Conservation (phyloP, 1,140 invertebrate species). For the Panagrolaimus sp. region DNA sequence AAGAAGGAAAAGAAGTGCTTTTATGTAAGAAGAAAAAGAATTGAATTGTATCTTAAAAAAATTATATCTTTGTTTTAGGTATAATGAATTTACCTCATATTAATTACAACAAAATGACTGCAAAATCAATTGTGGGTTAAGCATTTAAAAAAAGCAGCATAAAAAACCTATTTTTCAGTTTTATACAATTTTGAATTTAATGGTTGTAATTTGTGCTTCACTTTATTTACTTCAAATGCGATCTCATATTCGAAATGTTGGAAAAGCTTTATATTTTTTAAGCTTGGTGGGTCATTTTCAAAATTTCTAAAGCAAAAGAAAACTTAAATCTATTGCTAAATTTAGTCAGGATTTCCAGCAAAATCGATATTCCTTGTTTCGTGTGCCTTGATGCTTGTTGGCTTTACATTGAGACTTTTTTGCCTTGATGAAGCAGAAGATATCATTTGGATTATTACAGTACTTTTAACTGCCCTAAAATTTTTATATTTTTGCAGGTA, state of each 20-base stretch:
- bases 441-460: conserved; percentile 80
- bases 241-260: conserved; percentile 49
- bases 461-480: conserved; percentile 90
- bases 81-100: too few relatives aligned
- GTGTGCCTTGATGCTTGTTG: conserved; percentile 75
- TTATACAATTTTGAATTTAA: conserved; percentile 42
- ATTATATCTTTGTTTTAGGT: not conserved
- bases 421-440: conserved; percentile 81
- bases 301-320: conserved; percentile 17
- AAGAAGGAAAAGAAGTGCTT: not conserved
- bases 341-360: conserved; percentile 78
- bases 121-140: not conserved
- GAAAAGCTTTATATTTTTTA: conserved; percentile 49
- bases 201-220: conserved; percentile 39
- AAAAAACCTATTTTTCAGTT: conserved; percentile 28
- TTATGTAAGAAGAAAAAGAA: not conserved
- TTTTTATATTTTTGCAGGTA: conserved; percentile 94
- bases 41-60: not conserved
- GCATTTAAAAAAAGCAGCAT: conserved; percentile 13
- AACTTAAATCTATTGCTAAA: conserved; percentile 1
- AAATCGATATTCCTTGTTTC: conserved; percentile 88
- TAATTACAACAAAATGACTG: not conserved
- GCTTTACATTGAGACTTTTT: conserved; percentile 74
- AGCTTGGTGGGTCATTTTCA: conserved; percentile 65
- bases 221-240: conserved; percentile 48